A percentile compares a stretch with the other conserved stretches of the same genome.
Evolutionary conservation across 2,113 vertebrate species (phyloP).

Genomic region (Cyprinodon tularosa): DNA sequence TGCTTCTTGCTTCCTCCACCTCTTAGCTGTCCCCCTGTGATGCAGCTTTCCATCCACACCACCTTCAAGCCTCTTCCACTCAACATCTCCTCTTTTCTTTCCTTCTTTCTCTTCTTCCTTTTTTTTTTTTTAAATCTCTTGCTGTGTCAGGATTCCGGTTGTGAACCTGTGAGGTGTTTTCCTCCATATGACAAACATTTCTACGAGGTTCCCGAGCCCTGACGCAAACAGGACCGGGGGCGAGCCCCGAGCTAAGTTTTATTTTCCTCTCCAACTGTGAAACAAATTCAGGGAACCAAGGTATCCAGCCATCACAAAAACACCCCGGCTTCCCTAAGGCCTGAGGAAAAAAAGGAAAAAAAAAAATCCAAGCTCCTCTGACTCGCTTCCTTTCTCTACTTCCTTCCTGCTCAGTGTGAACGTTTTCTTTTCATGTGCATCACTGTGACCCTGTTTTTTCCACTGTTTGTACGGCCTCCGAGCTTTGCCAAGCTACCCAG

Average conservation of each 20-base stretch:
- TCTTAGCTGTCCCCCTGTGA: conserved; percentile 44
- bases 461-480: conserved; percentile 39
- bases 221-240: conserved; percentile 58
- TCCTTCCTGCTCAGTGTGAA: conserved; percentile 26
- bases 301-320: conserved; percentile 65
- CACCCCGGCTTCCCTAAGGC: conserved; percentile 59
- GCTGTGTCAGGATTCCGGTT: conserved; percentile 80
- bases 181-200: conserved; percentile 70
- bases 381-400: conserved; percentile 5
- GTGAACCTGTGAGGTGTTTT: conserved; percentile 82
- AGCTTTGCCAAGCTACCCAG: conserved; percentile 43
- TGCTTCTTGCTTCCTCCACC: conserved; percentile 37
- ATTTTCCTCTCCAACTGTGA: conserved; percentile 74
- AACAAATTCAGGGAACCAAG: conserved; percentile 71
- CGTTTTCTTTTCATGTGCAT: conserved; percentile 53
- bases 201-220: conserved; percentile 55
- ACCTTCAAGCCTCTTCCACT: conserved; percentile 49
- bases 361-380: conserved; percentile 44
- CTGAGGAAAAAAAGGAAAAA: conserved; percentile 5
- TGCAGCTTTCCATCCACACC: conserved; percentile 43
- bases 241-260: conserved; percentile 51
- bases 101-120: conserved; percentile 37
- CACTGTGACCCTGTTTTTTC: conserved; percentile 55
- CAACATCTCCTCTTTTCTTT: conserved; percentile 32
- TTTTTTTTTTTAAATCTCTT: conserved; percentile 53